These are phyloP conservation scores for Sarcophaga rosellei DNA, from an alignment of 2,888 invertebrate species.

Conservation along the genomic window DNA sequence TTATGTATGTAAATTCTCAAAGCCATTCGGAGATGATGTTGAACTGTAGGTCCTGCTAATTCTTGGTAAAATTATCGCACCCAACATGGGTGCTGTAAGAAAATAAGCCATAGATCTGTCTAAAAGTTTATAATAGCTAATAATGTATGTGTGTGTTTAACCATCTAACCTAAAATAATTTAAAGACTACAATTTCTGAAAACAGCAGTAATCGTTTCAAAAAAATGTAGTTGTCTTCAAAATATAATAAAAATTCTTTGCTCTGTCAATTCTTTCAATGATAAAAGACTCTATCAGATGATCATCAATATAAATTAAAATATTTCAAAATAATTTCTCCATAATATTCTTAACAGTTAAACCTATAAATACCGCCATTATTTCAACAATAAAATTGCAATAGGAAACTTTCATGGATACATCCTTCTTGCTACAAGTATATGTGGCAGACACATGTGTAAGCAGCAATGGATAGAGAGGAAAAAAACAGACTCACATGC, in stretches of 20 bases:
- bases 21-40: too few species aligned
- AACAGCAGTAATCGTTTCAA: too few species aligned
- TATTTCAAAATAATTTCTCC: slow-evolving; percentile 10
- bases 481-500: slow-evolving; percentile 29
- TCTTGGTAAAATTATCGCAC: too few species aligned
- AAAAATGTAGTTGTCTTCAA: not conserved
- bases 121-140: too few species aligned
- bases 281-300: slow-evolving; percentile 2
- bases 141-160: too few species aligned
- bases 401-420: slow-evolving; percentile 11
- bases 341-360: not conserved
- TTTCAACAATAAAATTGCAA: too few species aligned
- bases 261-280: not conserved
- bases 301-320: slow-evolving; percentile 36
- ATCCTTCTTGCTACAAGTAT: slow-evolving; percentile 25
- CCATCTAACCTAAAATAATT: too few species aligned
- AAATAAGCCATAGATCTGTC: too few species aligned
- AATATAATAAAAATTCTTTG: not conserved
- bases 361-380: not conserved
- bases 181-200: too few species aligned
- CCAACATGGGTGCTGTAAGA: too few species aligned
- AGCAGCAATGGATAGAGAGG: not conserved
- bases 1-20: too few species aligned
- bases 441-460: not conserved
- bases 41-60: too few species aligned